Evolutionary conservation across 2,888 invertebrate genomes (phyloP), one percentile per base, ranked within the genome.

Genomic region (Amphipoea oculea): DNA sequence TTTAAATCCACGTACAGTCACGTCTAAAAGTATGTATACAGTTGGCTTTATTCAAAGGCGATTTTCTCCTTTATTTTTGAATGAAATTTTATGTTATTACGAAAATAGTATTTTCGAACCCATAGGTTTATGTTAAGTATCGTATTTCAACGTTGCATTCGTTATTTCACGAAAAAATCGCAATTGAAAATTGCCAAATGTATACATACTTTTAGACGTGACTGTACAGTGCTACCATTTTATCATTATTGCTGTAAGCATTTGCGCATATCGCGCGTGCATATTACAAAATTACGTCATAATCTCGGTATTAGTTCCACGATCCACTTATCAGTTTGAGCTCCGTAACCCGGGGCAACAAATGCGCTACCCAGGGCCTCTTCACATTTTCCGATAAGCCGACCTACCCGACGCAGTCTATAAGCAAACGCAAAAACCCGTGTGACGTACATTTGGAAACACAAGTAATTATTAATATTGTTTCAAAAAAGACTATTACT

Each of bases 281-380:
- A 89, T 88, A 90, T 89, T 86, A 88, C 86, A 76, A 84, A 85
- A 87, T 89, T 81, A 90, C 87, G 86, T 88, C 84, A 86, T 90
- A 90, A 92, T 90, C 90, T 89, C 87, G 81, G 89, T 86, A 84
- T 90, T 90, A 88, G 86, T 89, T 89, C 86, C 89, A 84, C 86
- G 88, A 88, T 88, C 88, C 77, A 88, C 85, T 90, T 91, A 92
- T 91, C 92, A 90, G 92, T 91, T 91, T 91, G 88, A 91, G 92
- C 90, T 88, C 80, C 81, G 91, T 92, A 89, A 90, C 90, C 87
- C 84, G 76, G 86, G 87, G 89, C 89, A 88, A 91, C 91, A 79
- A 85, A 75, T 85, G 77, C 76, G 81, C 69, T 81, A 87, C 85
- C 23, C 40, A 81, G 79, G 65, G 79, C 76, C 72, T 81, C 81